phyloP scores from a whole-genome alignment of 2,888 invertebrate genomes.

The Litoditis marina region DNA sequence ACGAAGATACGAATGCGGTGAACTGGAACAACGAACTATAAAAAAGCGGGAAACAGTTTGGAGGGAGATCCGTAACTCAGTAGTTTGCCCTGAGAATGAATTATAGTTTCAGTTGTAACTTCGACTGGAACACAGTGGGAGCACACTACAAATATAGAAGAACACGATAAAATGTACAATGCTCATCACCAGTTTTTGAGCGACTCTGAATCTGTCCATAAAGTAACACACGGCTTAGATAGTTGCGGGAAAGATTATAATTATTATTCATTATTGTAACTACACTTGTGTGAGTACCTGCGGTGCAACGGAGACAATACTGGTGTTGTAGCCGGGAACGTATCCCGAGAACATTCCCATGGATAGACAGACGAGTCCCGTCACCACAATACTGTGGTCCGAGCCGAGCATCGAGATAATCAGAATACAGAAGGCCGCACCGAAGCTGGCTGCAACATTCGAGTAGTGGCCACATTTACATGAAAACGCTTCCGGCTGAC shows the following conservation, averaged over 20 bases:
- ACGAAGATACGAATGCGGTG: constrained; percentile 56
- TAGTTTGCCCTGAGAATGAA: too few species aligned
- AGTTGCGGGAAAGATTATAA: not conserved
- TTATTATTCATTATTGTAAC: too few species aligned
- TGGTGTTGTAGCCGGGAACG: constrained; percentile 57
- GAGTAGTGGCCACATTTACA: too few species aligned
- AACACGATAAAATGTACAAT: too few species aligned
- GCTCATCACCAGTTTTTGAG: too few species aligned
- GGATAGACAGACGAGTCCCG: constrained; percentile 39
- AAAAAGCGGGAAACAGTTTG: not conserved
- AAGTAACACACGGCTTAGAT: too few species aligned
- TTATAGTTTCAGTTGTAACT: too few species aligned
- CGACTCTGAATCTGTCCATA: too few species aligned
- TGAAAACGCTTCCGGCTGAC: too few species aligned
- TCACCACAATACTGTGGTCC: constrained; percentile 26
- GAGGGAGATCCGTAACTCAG: too few species aligned
- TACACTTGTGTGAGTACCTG: constrained; percentile 21
- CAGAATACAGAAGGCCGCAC: constrained; percentile 43
- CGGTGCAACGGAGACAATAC: constrained; percentile 53
- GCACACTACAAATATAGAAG: too few species aligned
- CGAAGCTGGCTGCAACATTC: constrained; percentile 46
- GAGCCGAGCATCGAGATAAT: constrained; percentile 27
- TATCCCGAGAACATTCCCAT: constrained; percentile 53
- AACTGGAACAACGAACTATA: constrained; percentile 25
- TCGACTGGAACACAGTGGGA: too few species aligned